Conservation (phyloP, 2,113 vertebrate species). For the Epinephelus lanceolatus region DNA sequence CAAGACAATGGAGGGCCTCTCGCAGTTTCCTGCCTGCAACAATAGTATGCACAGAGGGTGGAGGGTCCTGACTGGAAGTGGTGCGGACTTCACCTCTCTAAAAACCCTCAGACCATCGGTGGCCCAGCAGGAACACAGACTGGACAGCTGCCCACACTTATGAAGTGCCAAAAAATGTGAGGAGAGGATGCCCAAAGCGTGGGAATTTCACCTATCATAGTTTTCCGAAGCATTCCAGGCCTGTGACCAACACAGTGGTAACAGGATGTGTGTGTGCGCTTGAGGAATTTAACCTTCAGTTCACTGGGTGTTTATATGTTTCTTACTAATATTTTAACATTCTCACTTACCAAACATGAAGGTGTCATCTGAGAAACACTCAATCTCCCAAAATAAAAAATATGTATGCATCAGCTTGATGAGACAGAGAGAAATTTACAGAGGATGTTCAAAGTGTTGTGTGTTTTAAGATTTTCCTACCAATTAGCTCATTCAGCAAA, state of each 20-base stretch:
- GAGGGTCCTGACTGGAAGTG: constrained; percentile 49
- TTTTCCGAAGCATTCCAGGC: constrained; percentile 61
- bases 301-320: constrained; percentile 6
- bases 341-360: constrained; percentile 19
- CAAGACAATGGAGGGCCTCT: constrained; percentile 36
- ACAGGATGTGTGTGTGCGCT: constrained; percentile 46
- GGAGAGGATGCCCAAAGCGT: constrained; percentile 62
- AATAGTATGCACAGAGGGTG: constrained; percentile 41
- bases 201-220: constrained; percentile 71
- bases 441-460: background rate
- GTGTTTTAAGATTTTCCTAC: background rate
- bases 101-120: constrained; percentile 20
- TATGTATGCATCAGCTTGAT: background rate
- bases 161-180: constrained; percentile 34
- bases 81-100: constrained; percentile 28
- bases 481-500: background rate
- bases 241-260: constrained; percentile 52
- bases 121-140: constrained; percentile 40
- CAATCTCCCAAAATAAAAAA: background rate
- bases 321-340: background rate
- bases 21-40: constrained; percentile 67
- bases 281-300: constrained; percentile 54
- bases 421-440: background rate
- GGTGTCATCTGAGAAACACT: constrained; percentile 26
- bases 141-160: constrained; percentile 50